Conservation (phyloP, 2,113 vertebrate species). For the Takifugu bimaculatus region DNA sequence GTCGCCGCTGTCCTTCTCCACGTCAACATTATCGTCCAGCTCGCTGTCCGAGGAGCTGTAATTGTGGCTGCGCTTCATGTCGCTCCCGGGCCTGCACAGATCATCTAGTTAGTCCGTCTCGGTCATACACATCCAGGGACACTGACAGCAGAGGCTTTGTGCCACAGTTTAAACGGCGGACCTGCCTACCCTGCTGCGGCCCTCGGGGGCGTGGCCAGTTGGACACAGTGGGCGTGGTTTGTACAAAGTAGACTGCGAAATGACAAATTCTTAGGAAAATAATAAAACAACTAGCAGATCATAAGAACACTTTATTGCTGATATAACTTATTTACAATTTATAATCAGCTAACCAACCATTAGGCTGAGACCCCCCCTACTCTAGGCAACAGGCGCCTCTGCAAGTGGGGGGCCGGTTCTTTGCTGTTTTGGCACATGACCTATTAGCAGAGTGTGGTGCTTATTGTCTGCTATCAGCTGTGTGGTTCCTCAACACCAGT, state of each 20-base stretch:
- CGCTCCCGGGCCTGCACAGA: slow-evolving; percentile 5
- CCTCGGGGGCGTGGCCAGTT: slow-evolving; percentile 23
- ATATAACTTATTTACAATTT: no score
- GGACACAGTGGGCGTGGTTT: slow-evolving; percentile 20
- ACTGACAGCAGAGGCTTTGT: slow-evolving; percentile 27
- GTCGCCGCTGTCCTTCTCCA: slow-evolving; percentile 92
- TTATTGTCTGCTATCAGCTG: slow-evolving; percentile 60
- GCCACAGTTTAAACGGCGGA: slow-evolving; percentile 34
- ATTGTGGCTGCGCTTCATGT: slow-evolving; percentile 88
- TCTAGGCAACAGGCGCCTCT: slow-evolving; percentile 27
- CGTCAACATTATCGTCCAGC: slow-evolving; percentile 89
- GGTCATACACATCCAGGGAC: not conserved
- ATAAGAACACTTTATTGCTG: not conserved
- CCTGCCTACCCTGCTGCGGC: slow-evolving; percentile 33
- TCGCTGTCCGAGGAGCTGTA: slow-evolving; percentile 94
- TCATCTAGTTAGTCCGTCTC: no score
- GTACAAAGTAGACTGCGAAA: slow-evolving; percentile 21
- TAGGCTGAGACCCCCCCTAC: slow-evolving; percentile 15
- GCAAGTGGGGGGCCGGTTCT: slow-evolving; percentile 21
- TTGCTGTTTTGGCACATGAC: slow-evolving; percentile 45
- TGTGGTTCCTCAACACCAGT: slow-evolving; percentile 47
- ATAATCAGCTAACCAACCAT: no score
- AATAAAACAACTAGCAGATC: no score
- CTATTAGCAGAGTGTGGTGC: slow-evolving; percentile 60
- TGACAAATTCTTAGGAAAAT: not conserved